Evolutionary conservation across 2,113 vertebrate genomes (phyloP).

Genomic region (Paramormyrops kingsleyae): DNA sequence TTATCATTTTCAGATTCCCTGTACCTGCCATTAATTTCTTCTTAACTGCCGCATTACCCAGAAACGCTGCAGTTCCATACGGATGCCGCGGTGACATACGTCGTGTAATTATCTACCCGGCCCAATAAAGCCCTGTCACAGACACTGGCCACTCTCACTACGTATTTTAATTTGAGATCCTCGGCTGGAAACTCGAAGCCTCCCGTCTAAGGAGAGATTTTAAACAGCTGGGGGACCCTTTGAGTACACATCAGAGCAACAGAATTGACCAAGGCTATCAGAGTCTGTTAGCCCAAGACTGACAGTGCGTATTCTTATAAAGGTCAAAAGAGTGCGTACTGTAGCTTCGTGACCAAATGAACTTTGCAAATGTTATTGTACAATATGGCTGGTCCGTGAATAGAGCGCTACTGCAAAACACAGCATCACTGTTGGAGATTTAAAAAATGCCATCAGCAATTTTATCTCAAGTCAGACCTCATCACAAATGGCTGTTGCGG

Average conservation of each 20-base stretch:
- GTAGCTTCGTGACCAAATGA: constrained; percentile 38
- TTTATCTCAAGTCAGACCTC: neutral
- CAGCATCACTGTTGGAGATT: neutral
- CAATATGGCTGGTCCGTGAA: constrained; percentile 27
- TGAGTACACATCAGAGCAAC: constrained; percentile 41
- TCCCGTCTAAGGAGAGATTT: constrained; percentile 22
- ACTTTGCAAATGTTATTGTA: constrained; percentile 47
- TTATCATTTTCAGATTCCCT: neutral
- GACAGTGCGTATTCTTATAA: constrained; percentile 41
- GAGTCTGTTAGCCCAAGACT: constrained; percentile 40
- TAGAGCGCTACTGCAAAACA: neutral
- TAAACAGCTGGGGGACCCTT: constrained; percentile 34
- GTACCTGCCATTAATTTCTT: neutral
- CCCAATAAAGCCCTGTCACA: neutral
- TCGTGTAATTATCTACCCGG: neutral
- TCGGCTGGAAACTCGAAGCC: constrained; percentile 7
- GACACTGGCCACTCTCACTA: neutral
- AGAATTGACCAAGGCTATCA: constrained; percentile 35
- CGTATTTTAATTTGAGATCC: constrained; percentile 21
- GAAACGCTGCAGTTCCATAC: neutral
- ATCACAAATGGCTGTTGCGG: neutral
- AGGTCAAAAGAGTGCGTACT: constrained; percentile 42
- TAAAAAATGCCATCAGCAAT: neutral
- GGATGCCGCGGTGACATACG: no score
- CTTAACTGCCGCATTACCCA: neutral